Evolutionary conservation across 2,797 vertebrate species (phyloP).

Genomic region (Notamacropus eugenii): DNA sequence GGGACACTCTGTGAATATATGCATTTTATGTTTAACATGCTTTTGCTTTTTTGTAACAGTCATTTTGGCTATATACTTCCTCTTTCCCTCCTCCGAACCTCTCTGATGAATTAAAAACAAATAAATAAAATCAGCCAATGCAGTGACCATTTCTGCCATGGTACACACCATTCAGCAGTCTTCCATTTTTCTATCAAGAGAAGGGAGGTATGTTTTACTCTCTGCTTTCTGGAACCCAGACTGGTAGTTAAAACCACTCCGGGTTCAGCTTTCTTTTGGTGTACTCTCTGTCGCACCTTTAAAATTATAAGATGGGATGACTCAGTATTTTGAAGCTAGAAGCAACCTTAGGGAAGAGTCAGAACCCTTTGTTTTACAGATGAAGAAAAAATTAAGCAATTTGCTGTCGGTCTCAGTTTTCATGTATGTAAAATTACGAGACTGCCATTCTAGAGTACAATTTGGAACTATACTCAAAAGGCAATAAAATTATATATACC

Average conservation of each 20-base stretch:
- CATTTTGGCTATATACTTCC: not conserved
- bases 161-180: not conserved
- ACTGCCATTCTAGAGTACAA: too few relatives aligned
- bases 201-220: not conserved
- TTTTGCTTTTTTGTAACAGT: not conserved
- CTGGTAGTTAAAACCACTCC: not conserved
- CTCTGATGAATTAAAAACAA: not conserved
- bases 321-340: not conserved
- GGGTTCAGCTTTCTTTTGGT: not conserved
- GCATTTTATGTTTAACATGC: not conserved
- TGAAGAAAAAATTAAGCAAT: not conserved
- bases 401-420: too few relatives aligned
- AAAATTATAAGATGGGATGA: not conserved
- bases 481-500: too few relatives aligned
- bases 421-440: too few relatives aligned
- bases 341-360: not conserved
- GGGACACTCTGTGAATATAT: not conserved
- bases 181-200: not conserved
- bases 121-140: not conserved
- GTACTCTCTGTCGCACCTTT: not conserved
- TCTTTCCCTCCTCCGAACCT: not conserved
- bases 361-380: not conserved
- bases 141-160: not conserved
- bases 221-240: not conserved
- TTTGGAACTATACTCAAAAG: too few relatives aligned